Evolutionary conservation across 2,113 vertebrate genomes (phyloP).

Genomic region (Gallinago media): DNA sequence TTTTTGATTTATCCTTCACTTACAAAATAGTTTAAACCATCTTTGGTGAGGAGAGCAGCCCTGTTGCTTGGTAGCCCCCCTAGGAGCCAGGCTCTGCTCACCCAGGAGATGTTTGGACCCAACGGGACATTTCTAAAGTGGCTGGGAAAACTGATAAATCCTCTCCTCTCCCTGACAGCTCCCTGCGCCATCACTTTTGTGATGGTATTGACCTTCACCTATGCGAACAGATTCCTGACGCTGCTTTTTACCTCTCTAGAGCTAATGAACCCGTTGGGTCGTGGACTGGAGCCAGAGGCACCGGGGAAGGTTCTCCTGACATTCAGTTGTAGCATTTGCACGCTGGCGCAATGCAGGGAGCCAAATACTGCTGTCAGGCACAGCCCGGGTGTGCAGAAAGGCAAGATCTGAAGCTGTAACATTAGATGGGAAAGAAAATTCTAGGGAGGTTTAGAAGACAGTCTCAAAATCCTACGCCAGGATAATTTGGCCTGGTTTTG

Average conservation of each 20-base stretch:
- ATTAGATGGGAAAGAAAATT: background rate
- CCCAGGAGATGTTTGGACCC: background rate
- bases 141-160: background rate
- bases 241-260: background rate
- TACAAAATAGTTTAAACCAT: background rate
- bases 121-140: background rate
- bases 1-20: background rate
- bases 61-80: background rate
- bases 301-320: background rate
- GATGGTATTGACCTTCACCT: background rate
- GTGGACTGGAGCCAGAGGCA: background rate
- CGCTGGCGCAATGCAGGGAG: background rate
- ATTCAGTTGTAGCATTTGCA: background rate
- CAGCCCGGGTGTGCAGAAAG: background rate
- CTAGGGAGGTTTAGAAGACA: background rate
- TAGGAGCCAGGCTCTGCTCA: background rate
- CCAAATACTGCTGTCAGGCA: background rate
- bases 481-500: background rate
- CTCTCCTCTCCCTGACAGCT: background rate
- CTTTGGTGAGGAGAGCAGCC: background rate
- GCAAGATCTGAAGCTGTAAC: background rate
- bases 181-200: background rate
- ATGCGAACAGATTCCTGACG: background rate
- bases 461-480: background rate
- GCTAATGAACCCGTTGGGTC: fast-evolving